Evolutionary conservation across 2,888 invertebrate species (phyloP).

Genomic region (Brachyopa scutellaris): DNA sequence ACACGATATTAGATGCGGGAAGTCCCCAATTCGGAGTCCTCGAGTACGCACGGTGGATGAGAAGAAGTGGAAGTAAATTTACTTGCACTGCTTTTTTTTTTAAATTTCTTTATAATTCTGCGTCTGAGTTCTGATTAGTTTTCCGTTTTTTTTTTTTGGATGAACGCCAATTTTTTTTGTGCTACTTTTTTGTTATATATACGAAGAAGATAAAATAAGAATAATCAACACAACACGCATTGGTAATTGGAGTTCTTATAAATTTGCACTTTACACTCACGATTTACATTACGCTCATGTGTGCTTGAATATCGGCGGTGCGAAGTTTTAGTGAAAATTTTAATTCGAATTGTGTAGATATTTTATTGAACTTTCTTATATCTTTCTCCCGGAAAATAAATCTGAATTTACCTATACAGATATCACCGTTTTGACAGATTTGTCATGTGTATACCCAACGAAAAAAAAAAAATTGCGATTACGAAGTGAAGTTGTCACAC

Average conservation of each 20-base stretch:
- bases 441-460: slow-evolving; percentile 54
- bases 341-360: slow-evolving; percentile 47
- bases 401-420: slow-evolving; percentile 68
- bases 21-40: slow-evolving; percentile 6
- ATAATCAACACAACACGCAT: slow-evolving; percentile 68
- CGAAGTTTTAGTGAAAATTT: slow-evolving; percentile 36
- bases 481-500: slow-evolving; percentile 54
- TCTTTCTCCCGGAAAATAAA: slow-evolving; percentile 68
- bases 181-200: slow-evolving; percentile 65
- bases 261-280: slow-evolving; percentile 51
- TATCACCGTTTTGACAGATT: slow-evolving; percentile 66
- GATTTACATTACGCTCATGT: slow-evolving; percentile 50
- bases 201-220: slow-evolving; percentile 53
- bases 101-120: slow-evolving; percentile 3
- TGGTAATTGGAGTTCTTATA: slow-evolving; percentile 25
- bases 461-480: slow-evolving; percentile 59
- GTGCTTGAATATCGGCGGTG: slow-evolving; percentile 3
- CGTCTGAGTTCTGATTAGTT: slow-evolving; percentile 27
- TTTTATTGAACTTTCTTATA: too few species aligned
- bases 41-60: neutral
- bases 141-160: slow-evolving; percentile 59
- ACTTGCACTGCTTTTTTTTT: slow-evolving; percentile 21
- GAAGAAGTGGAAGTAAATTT: slow-evolving; percentile 49
- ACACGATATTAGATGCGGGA: slow-evolving; percentile 37
- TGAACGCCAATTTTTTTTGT: slow-evolving; percentile 66